phyloP scores from a whole-genome alignment of 30 jellyfish, hydroid and myxozoan genomes.

The Aurelia sp. region DNA sequence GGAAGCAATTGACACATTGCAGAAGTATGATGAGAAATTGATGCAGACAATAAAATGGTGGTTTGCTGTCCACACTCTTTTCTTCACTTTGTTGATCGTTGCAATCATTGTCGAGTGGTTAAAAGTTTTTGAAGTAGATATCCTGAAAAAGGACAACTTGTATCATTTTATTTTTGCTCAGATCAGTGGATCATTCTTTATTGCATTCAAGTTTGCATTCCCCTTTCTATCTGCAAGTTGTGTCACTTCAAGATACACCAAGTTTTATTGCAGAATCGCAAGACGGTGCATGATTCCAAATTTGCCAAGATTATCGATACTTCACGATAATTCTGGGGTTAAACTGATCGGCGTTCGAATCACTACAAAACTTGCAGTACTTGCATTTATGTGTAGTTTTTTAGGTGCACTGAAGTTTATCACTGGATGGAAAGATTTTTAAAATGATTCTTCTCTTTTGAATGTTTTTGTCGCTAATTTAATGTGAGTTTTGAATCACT shows the following conservation, averaged over 20 bases:
- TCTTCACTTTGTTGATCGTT: conserved; percentile 3
- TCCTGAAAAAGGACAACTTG: neutral
- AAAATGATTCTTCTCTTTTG: too few species aligned
- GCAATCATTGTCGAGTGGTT: conserved; percentile 9
- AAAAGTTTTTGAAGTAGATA: neutral
- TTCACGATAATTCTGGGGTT: neutral
- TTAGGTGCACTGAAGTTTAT: conserved; percentile 7
- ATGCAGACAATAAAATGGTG: conserved; percentile 17
- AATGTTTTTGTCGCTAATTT: too few species aligned
- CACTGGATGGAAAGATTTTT: conserved; percentile 7
- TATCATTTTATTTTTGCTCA: neutral
- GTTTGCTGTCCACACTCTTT: neutral
- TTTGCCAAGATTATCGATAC: neutral
- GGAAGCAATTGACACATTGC: neutral
- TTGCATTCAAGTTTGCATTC: conserved; percentile 18
- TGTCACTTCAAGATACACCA: neutral
- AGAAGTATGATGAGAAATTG: neutral
- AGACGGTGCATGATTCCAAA: neutral
- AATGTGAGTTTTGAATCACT: too few species aligned
- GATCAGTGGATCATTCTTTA: conserved; percentile 7
- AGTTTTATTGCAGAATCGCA: conserved; percentile 5
- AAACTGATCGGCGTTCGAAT: conserved; percentile 5
- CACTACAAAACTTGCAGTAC: conserved; percentile 5
- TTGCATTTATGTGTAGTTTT: conserved; percentile 14
- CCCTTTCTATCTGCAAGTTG: conserved; percentile 2